Conservation (phyloP, 2,888 invertebrate species). For the Antheraea assamensis region DNA sequence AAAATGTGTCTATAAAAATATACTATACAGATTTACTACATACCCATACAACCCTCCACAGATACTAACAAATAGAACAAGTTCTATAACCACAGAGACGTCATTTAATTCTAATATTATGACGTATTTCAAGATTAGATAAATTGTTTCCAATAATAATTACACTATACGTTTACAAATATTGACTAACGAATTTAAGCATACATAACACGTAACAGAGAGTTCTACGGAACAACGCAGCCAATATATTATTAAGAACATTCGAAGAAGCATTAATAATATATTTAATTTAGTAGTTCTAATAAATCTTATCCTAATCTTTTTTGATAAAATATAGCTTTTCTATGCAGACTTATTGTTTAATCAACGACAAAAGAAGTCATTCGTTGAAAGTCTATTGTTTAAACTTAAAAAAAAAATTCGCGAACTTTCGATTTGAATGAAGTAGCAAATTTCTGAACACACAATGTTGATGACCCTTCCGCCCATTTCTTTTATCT, state of each 20-base stretch:
- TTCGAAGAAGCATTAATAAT: not conserved
- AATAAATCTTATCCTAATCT: not conserved
- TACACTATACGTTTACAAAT: not conserved
- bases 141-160: not conserved
- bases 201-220: not conserved
- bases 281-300: not conserved
- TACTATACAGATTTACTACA: too few relatives aligned
- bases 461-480: too few relatives aligned
- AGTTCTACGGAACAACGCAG: not conserved
- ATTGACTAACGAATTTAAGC: not conserved
- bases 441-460: too few relatives aligned
- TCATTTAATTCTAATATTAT: not conserved
- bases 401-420: too few relatives aligned
- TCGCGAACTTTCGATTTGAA: too few relatives aligned
- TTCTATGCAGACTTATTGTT: too few relatives aligned
- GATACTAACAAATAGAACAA: not conserved
- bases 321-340: not conserved
- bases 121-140: conserved; percentile 1
- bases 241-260: not conserved
- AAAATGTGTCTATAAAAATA: too few relatives aligned
- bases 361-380: too few relatives aligned
- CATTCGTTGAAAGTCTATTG: too few relatives aligned
- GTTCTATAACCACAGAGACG: not conserved
- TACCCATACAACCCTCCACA: not conserved
- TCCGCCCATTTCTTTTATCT: too few relatives aligned